Evolutionary conservation across 2,888 invertebrate species (phyloP).

Genomic region (Petrophora chlorosata): DNA sequence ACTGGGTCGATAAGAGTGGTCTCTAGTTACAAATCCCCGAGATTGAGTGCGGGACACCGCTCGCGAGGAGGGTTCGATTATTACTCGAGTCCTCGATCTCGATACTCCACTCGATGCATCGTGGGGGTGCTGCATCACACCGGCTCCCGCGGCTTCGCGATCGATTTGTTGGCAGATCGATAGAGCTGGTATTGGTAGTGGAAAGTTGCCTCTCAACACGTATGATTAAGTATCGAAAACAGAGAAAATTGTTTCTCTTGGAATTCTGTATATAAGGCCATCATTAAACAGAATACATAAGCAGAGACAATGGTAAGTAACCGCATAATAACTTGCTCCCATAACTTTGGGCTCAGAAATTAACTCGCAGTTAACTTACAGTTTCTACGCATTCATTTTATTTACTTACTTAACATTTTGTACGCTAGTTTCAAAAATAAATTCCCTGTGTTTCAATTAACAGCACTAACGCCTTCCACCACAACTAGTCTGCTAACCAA

Average conservation of each 20-base stretch:
- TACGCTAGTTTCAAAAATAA: too few species aligned
- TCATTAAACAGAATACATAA: too few species aligned
- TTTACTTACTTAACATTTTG: too few species aligned
- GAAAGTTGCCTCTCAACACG: not conserved
- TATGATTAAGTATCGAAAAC: too few species aligned
- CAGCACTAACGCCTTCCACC: slow-evolving; percentile 23
- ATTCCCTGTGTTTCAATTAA: slow-evolving; percentile 9
- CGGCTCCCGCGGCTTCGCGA: slow-evolving; percentile 50
- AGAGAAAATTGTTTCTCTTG: too few species aligned
- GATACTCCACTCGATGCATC: slow-evolving; percentile 76
- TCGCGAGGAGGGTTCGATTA: slow-evolving; percentile 73
- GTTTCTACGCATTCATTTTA: too few species aligned
- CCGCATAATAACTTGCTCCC: too few species aligned
- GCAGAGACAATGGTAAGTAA: too few species aligned
- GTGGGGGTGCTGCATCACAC: slow-evolving; percentile 69
- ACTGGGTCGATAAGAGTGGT: slow-evolving; percentile 35
- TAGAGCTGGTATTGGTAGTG: slow-evolving; percentile 35
- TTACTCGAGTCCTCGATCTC: slow-evolving; percentile 69
- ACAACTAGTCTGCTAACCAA: slow-evolving; percentile 1
- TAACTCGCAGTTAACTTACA: too few species aligned
- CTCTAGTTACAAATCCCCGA: slow-evolving; percentile 67
- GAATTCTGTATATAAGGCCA: too few species aligned
- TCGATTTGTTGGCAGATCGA: slow-evolving; percentile 61
- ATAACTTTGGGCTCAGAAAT: too few species aligned
- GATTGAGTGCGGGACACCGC: slow-evolving; percentile 74